Evolutionary conservation across 2,797 vertebrate species (phyloP), one percentile per base, ranked within the genome.

Genomic region (Coregonus ussuriensis): DNA sequence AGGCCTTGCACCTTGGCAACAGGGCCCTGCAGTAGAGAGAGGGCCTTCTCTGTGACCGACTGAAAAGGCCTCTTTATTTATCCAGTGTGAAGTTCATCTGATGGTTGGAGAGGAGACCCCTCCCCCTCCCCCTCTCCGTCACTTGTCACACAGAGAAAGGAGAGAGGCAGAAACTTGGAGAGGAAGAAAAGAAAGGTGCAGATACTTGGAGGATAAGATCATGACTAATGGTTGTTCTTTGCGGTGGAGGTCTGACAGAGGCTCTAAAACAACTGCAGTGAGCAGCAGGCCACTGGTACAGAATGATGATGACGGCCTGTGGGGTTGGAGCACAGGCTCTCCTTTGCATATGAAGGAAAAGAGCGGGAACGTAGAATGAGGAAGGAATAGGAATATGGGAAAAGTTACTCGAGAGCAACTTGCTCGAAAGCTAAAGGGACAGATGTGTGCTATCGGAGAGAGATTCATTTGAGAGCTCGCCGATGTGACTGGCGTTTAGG

Each of bases 151-250:
- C 77, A 84, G 37, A n/a, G 91, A 90, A 91, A 92, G 91, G 66
- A 56, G 52, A 59, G 59, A 74, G 7, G 71, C 37, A 75, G 41
- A 35, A 25, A 35, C n/a, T 53, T 54, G 41, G 51, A 75, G 11
- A 21, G 56, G 73, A 65, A 41, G 21, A 67, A 54, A 71, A 21
- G 93, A 95, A 91, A 91, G 90, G 87, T 87, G 88, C 88, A 92
- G 91, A 91, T 93, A 93, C 92, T 93, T 88, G 89, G 90, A 88
- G 90, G 92, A 94, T 95, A 93, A 94, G 93, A 95, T 95, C 95
- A 94, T 94, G 91, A 93, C 92, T 95, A 94, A n/a, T 92, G 92
- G 92, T 91, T 93, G 93, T 94, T 93, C 90, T 89, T 92, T 87
- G 84, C 88, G 81, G 74, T 66, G 82, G 90, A 93, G 91, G 92